Evolutionary conservation across 2,888 invertebrate genomes (phyloP).

Genomic region (Rhimphoctona megacephalus): DNA sequence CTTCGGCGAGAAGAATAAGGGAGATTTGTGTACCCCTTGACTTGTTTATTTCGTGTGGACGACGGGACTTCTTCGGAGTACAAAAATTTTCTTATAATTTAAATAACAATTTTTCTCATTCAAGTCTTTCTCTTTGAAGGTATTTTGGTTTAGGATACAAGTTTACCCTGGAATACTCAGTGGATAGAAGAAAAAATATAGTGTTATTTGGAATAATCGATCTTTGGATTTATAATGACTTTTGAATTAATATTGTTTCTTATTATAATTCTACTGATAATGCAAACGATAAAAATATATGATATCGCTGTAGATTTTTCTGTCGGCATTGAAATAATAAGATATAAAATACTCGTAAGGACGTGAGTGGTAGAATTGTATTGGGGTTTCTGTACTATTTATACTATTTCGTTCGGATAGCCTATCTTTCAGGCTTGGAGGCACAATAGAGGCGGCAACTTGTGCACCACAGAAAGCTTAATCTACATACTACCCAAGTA

Average conservation of each 20-base stretch:
- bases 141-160: background rate
- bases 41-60: conserved; percentile 60
- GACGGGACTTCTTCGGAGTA: conserved; percentile 49
- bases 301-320: background rate
- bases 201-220: background rate
- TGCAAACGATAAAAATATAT: background rate
- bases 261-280: conserved; percentile 20
- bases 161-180: background rate
- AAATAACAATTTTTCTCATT: background rate
- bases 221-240: background rate
- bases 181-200: background rate
- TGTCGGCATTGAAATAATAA: conserved; percentile 55
- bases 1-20: conserved; percentile 52
- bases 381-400: conserved; percentile 40
- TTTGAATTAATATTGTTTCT: background rate
- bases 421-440: conserved; percentile 65
- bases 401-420: conserved; percentile 52
- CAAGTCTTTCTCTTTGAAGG: background rate
- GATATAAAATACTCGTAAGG: conserved; percentile 51
- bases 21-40: conserved; percentile 61
- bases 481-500: conserved; percentile 82
- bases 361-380: conserved; percentile 28
- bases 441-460: conserved; percentile 79
- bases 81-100: conserved; percentile 35
- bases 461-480: conserved; percentile 74